Evolutionary conservation across 2,888 invertebrate species (phyloP).

Genomic region (Dyspetes luteomarginatus): DNA sequence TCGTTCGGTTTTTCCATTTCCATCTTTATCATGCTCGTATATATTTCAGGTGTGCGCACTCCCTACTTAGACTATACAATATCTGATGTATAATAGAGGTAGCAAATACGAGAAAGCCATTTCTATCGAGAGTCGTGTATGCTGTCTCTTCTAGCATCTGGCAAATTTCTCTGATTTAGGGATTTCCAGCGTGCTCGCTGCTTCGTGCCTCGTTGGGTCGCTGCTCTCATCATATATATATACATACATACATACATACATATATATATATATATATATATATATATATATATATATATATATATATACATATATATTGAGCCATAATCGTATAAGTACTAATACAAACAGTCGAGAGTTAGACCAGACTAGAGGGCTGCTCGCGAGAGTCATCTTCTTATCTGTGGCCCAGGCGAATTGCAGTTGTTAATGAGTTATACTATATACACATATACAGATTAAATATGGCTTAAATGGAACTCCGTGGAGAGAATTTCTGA

Average conservation of each 20-base stretch:
- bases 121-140: conserved; percentile 10
- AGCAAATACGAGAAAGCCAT: conserved; percentile 7
- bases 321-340: conserved; percentile 8
- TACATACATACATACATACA: not conserved
- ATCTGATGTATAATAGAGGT: not conserved
- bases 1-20: conserved; percentile 7
- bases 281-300: no score
- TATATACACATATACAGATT: not conserved
- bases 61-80: conserved; percentile 11
- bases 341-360: conserved; percentile 18
- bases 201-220: conserved; percentile 18
- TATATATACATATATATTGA: not conserved
- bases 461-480: not conserved
- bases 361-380: conserved; percentile 2
- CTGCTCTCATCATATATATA: conserved; percentile 3
- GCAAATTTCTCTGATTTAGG: conserved; percentile 32
- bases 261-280: no score
- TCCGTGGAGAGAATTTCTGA: not conserved
- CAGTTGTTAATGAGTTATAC: conserved; percentile 36
- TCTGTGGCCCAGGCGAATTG: conserved; percentile 17
- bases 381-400: conserved; percentile 49
- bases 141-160: not conserved
- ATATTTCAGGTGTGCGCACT: conserved; percentile 3
- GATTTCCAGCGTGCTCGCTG: conserved; percentile 11
- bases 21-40: conserved; percentile 23